Evolutionary conservation across 2,113 vertebrate genomes (phyloP), one percentile per base, ranked within the genome.

Genomic region (Empidonax traillii): DNA sequence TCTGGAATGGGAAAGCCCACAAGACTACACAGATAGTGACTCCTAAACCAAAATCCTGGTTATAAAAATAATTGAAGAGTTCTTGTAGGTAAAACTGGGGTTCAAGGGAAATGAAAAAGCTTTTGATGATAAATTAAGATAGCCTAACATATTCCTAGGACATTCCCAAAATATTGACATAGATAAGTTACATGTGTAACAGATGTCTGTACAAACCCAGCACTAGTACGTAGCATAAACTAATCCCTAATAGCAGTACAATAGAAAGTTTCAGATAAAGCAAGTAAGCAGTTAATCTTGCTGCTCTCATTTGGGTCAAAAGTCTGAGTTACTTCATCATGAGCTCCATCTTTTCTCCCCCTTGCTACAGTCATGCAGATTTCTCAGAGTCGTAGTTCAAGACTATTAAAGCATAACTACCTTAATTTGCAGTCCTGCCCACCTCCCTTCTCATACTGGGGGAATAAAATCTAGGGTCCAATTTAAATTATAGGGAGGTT

Each of bases 321-420:
- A 78, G 84, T 82, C 89, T 37, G 31, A 1, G 41, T 76, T 85
- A 75, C 37, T 80, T 85, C 47, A 85, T 19, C 23, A 47, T 66
- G 53, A 91, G 85, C 6, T 1, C 23, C 46, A 90, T 23, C 16
- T 69, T 72, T 73, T 75, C 62, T 52, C 12, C 14, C 35, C 9
- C 15, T 51, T 0, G 0, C 43, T 87, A 31, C 2, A 3, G 55
- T 67, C 67, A 88, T 5, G 30, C 8, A 63, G 63, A 63, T 77
- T 73, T 61, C 58, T 41, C 16, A 5, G 78, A 89, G 41, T 35
- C 91, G 87, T 15, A 93, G 93, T 91, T 87, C 81, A 96, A 68
- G 15, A 78, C 44, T 25, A 52, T 52, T 81, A 75, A 91, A 88
- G n/a, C 30, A 1, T 58, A 94, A 73, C 93, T 79, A 91, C 2